phyloP scores from a whole-genome alignment of 2,113 vertebrate genomes.

The Tyto alba region DNA sequence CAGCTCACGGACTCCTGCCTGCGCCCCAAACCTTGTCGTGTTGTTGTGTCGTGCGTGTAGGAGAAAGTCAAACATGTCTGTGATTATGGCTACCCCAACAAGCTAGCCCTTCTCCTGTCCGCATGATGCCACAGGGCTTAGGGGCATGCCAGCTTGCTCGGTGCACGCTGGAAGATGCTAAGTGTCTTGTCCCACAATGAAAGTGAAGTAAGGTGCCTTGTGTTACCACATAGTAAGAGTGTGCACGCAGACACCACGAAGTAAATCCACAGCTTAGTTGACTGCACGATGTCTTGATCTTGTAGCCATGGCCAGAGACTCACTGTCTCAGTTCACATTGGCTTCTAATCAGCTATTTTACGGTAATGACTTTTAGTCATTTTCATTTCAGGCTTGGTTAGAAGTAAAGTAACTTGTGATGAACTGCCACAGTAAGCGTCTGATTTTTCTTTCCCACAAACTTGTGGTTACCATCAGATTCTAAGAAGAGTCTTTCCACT shows the following conservation, averaged over 20 bases:
- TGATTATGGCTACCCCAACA: neutral
- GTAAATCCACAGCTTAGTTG: neutral
- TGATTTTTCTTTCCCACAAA: conserved; percentile 24
- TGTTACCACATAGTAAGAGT: neutral
- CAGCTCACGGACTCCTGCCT: neutral
- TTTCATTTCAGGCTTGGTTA: conserved; percentile 34
- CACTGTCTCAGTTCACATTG: neutral
- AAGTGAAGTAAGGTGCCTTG: neutral
- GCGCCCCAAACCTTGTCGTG: rapidly evolving
- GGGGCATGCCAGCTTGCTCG: neutral
- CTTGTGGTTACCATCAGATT: conserved; percentile 48
- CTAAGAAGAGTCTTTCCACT: conserved; percentile 59
- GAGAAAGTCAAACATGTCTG: neutral
- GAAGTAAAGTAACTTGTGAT: neutral
- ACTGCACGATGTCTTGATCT: neutral
- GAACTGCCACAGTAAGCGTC: conserved; percentile 33
- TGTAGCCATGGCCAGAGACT: neutral
- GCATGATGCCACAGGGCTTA: rapidly evolving
- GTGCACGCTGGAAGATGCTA: neutral
- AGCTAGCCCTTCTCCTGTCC: neutral
- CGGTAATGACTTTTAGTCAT: conserved; percentile 37
- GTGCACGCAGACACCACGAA: neutral
- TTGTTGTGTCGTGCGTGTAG: neutral
- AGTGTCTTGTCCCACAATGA: neutral
- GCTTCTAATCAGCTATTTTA: conserved; percentile 24